Percentiles rank a stretch among this genome's conserved stretches.
Conservation (phyloP, 2,888 invertebrate genomes). For the Sturmia bella region DNA sequence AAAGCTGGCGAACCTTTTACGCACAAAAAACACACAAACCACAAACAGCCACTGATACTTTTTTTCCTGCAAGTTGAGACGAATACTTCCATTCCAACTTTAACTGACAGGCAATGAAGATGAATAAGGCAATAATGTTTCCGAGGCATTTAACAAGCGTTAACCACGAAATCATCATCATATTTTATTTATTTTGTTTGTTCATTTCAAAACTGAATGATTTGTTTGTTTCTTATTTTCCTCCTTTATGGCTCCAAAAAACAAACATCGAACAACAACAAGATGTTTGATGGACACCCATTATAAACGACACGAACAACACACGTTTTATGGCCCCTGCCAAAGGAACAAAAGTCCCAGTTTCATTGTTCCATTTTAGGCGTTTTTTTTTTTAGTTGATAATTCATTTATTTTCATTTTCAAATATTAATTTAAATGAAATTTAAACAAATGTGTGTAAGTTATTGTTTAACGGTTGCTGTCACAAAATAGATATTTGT, state of each 20-base stretch:
- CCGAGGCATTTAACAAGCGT: conserved; percentile 68
- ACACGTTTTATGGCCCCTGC: conserved; percentile 46
- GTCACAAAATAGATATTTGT: conserved; percentile 43
- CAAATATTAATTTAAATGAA: conserved; percentile 52
- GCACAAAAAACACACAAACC: neutral
- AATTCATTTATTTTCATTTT: conserved; percentile 25
- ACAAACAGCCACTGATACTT: neutral
- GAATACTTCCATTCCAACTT: conserved; percentile 34
- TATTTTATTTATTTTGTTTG: conserved; percentile 27
- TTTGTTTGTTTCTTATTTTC: conserved; percentile 50
- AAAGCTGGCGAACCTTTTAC: conserved; percentile 22
- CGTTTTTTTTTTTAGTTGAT: conserved; percentile 11
- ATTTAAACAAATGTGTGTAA: conserved; percentile 51
- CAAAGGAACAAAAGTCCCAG: conserved; percentile 19
- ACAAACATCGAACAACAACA: conserved; percentile 25
- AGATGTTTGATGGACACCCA: conserved; percentile 68
- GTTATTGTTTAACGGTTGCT: conserved; percentile 1
- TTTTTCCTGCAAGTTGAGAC: neutral
- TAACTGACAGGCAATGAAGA: conserved; percentile 69
- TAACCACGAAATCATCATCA: conserved; percentile 65
- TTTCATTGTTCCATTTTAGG: conserved; percentile 55
- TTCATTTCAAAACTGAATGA: conserved; percentile 64
- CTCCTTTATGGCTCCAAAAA: conserved; percentile 15
- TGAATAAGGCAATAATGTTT: conserved; percentile 68
- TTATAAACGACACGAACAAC: conserved; percentile 68